These are phyloP conservation scores for Apodemia hepburni DNA, from an alignment of 2,888 invertebrate species.

Conservation along the genomic window DNA sequence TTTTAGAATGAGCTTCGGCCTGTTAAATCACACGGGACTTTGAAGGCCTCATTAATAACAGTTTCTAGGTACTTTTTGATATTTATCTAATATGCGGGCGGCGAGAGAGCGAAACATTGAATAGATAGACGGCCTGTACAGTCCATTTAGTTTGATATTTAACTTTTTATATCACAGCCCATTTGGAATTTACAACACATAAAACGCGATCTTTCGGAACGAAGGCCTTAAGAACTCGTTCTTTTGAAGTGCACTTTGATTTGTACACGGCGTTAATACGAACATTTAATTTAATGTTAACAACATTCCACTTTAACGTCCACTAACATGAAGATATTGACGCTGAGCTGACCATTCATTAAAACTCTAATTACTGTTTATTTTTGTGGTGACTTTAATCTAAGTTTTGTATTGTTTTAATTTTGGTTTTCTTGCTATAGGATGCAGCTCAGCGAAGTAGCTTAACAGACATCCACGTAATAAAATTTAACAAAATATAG, in stretches of 20 bases:
- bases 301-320: conserved; percentile 50
- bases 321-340: conserved; percentile 56
- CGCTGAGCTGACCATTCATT: conserved; percentile 49
- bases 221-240: conserved; percentile 66
- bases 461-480: conserved; percentile 67
- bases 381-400: conserved; percentile 11
- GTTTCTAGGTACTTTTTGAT: conserved; percentile 4
- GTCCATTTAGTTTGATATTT: conserved; percentile 82
- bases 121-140: conserved; percentile 84
- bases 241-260: conserved; percentile 77
- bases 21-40: conserved; percentile 10
- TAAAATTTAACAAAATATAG: conserved; percentile 79
- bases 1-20: conserved; percentile 16
- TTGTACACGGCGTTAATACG: conserved; percentile 78
- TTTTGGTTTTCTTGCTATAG: conserved; percentile 27
- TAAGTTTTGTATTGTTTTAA: conserved; percentile 9
- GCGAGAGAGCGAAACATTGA: conserved; percentile 50
- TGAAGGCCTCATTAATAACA: conserved; percentile 4
- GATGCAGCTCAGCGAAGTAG: conserved; percentile 60
- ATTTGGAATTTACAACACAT: conserved; percentile 86
- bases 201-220: conserved; percentile 71
- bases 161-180: conserved; percentile 87
- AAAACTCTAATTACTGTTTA: neutral
- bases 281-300: conserved; percentile 64
- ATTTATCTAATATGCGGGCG: conserved; percentile 36